phyloP scores from a whole-genome alignment of 2,113 vertebrate species.

The Lucifuga dentata region DNA sequence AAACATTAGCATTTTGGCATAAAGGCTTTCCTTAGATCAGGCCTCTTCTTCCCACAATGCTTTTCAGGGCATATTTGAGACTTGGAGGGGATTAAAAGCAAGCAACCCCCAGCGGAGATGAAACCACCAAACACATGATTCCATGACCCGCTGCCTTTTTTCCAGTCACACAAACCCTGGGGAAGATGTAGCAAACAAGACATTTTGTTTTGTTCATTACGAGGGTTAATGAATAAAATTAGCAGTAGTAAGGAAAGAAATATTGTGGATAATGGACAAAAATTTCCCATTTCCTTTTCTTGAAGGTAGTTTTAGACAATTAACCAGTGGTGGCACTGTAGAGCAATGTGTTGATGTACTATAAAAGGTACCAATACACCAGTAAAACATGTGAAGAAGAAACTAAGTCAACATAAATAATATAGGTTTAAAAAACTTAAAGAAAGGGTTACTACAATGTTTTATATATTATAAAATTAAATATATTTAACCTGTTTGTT shows the following conservation, averaged over 20 bases:
- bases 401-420: too few species aligned
- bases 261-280: too few species aligned
- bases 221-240: neutral
- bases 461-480: too few species aligned
- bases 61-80: constrained; percentile 49
- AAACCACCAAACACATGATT: constrained; percentile 46
- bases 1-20: constrained; percentile 40
- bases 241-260: neutral
- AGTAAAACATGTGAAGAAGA: too few species aligned
- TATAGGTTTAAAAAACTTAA: too few species aligned
- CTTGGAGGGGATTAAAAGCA: constrained; percentile 33
- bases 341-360: too few species aligned
- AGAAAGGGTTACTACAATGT: too few species aligned
- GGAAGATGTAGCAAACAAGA: constrained; percentile 19
- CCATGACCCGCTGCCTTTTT: constrained; percentile 55
- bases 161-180: constrained; percentile 50
- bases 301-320: too few species aligned
- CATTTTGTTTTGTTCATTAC: constrained; percentile 6
- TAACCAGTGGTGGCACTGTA: too few species aligned
- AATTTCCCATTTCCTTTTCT: too few species aligned
- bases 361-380: too few species aligned
- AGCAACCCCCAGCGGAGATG: constrained; percentile 63
- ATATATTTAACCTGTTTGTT: too few species aligned
- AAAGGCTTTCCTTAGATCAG: constrained; percentile 32
- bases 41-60: constrained; percentile 59